These are phyloP conservation scores for Leucoraja erinaceus DNA, from an alignment of 2,113 vertebrate species.

Conservation along the genomic window DNA sequence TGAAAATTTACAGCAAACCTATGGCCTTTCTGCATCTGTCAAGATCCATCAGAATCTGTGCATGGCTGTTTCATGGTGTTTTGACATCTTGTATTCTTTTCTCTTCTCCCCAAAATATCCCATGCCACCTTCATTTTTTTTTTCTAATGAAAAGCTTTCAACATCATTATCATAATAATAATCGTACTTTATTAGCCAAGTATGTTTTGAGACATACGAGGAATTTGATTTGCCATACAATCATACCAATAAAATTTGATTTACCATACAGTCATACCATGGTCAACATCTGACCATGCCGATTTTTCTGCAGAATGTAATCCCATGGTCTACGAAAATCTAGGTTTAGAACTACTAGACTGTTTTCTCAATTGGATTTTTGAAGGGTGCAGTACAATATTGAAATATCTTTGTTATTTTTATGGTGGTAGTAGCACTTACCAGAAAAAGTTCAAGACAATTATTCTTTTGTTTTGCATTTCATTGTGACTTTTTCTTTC, in stretches of 20 bases:
- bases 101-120: neutral
- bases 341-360: neutral
- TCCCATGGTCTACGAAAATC: too few species aligned
- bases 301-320: neutral
- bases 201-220: too few species aligned
- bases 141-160: neutral
- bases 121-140: neutral
- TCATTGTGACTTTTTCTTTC: neutral
- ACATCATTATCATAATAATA: neutral
- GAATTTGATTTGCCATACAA: too few species aligned
- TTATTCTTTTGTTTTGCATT: neutral
- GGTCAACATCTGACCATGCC: too few species aligned
- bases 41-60: neutral
- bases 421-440: neutral
- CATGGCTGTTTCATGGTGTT: neutral
- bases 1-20: neutral
- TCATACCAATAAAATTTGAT: too few species aligned
- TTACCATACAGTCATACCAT: too few species aligned
- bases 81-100: neutral
- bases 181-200: too few species aligned
- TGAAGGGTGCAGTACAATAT: neutral
- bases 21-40: neutral
- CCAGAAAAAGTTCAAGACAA: neutral
- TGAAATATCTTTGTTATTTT: neutral
- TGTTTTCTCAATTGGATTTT: neutral